These are phyloP conservation scores for Cantharis nigra DNA, from an alignment of 2,888 invertebrate genomes.

Conservation along the genomic window DNA sequence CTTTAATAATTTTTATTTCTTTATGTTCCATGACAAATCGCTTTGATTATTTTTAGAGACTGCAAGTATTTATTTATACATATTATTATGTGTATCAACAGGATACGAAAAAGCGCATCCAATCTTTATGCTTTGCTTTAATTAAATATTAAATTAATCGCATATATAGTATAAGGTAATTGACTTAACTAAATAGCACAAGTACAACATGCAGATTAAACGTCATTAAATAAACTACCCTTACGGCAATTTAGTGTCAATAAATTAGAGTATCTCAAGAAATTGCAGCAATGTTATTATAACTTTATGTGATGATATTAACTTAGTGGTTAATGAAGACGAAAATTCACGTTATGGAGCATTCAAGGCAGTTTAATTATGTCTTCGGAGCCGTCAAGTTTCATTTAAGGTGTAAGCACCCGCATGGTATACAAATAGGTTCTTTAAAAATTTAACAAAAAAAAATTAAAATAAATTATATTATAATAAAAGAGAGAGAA, in stretches of 20 bases:
- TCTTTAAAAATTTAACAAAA: not conserved
- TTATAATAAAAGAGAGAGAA: not conserved
- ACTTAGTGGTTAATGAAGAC: not conserved
- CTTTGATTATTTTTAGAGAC: not conserved
- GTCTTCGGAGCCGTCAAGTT: not conserved
- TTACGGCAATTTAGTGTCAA: not conserved
- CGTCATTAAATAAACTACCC: not conserved
- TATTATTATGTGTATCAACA: not conserved
- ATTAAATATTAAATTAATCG: not conserved
- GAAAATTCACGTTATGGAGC: not conserved
- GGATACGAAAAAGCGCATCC: not conserved
- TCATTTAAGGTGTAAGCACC: not conserved
- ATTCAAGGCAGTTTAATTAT: not conserved
- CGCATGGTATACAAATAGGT: not conserved
- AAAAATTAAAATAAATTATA: not conserved
- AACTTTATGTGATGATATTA: constrained; percentile 1
- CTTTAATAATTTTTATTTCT: not conserved
- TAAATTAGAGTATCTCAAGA: not conserved
- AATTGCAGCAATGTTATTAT: not conserved
- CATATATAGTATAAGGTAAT: not conserved
- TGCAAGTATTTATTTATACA: no score
- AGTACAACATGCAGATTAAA: not conserved
- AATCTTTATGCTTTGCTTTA: not conserved
- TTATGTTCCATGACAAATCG: not conserved
- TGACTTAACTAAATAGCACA: not conserved